Conservation (phyloP, 2,888 invertebrate species). For the Caenorhabditis angaria region DNA sequence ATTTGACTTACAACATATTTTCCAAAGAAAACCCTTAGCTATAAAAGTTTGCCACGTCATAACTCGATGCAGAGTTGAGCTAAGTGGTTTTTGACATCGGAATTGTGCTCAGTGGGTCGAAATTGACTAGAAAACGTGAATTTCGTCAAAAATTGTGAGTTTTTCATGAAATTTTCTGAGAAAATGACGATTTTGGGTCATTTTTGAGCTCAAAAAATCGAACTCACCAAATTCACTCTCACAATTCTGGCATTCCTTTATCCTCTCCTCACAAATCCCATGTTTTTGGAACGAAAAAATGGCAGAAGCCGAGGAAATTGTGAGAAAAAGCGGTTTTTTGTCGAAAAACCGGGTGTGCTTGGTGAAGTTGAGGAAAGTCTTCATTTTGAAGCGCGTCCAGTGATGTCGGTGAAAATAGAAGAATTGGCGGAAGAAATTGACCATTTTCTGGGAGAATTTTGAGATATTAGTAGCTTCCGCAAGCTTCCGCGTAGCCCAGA, state of each 20-base stretch:
- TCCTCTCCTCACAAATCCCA: constrained; percentile 38
- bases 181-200: too few relatives aligned
- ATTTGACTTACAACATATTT: too few relatives aligned
- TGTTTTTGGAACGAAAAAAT: constrained; percentile 46
- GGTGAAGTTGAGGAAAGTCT: constrained; percentile 2
- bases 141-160: too few relatives aligned
- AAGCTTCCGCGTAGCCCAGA: too few relatives aligned
- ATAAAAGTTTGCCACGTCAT: too few relatives aligned
- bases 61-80: too few relatives aligned
- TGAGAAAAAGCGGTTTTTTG: neutral
- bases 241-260: constrained; percentile 38
- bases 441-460: neutral
- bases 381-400: constrained; percentile 31
- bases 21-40: too few relatives aligned
- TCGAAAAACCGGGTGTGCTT: neutral
- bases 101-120: too few relatives aligned
- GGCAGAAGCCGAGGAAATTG: constrained; percentile 32
- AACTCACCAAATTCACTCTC: constrained; percentile 37
- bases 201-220: too few relatives aligned
- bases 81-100: too few relatives aligned
- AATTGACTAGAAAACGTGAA: too few relatives aligned
- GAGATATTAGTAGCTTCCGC: neutral
- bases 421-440: neutral
- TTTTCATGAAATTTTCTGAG: too few relatives aligned
- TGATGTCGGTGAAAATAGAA: constrained; percentile 25